Conservation (phyloP, 2,797 vertebrate species). For the Novumbra hubbsi region DNA sequence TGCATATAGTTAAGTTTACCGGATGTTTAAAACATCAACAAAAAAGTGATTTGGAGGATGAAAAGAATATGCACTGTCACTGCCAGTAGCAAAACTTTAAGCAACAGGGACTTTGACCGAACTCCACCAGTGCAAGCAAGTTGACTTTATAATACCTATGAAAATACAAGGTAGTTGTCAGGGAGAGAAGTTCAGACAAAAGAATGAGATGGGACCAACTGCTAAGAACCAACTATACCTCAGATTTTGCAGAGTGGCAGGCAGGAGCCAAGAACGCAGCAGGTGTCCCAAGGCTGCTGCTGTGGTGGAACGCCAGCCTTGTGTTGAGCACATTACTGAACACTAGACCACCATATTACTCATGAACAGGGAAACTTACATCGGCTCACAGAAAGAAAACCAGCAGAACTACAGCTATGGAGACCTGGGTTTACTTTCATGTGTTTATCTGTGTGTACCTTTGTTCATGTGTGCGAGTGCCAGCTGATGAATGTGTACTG, state of each 20-base stretch:
- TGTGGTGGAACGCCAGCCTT: conserved; percentile 29
- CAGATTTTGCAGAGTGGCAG: conserved; percentile 16
- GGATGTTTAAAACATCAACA: neutral
- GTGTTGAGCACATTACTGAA: conserved; percentile 7
- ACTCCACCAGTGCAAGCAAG: too few species aligned
- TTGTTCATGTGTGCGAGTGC: neutral
- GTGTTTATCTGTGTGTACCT: neutral
- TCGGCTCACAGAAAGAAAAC: neutral
- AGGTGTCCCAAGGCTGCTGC: conserved; percentile 26
- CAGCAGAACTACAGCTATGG: neutral
- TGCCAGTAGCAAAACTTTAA: neutral
- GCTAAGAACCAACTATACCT: conserved; percentile 28
- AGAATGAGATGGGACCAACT: conserved; percentile 8
- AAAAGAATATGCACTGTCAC: neutral
- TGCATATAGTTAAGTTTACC: too few species aligned
- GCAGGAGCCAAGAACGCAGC: conserved; percentile 17
- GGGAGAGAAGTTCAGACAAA: neutral
- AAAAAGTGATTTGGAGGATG: neutral
- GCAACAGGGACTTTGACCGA: neutral
- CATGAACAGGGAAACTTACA: conserved; percentile 32
- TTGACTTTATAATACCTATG: neutral
- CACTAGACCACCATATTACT: conserved; percentile 46
- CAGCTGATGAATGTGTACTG: too few species aligned
- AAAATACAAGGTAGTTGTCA: neutral
- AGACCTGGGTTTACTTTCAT: neutral